Evolutionary conservation across 2,797 vertebrate genomes (phyloP).

Genomic region (Sternarchorhynchus goeldii): DNA sequence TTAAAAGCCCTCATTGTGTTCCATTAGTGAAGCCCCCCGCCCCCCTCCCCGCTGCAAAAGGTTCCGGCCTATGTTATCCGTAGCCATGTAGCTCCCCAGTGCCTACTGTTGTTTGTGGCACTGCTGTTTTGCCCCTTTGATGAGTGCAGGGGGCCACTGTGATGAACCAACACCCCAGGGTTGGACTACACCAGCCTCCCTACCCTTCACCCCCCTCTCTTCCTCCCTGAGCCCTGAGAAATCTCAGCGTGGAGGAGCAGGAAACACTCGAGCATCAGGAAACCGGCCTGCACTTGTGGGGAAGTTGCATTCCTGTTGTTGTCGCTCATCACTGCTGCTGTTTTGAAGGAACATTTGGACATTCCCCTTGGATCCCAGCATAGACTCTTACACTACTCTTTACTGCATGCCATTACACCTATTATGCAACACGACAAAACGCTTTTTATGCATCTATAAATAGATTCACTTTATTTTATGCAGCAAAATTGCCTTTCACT

Average conservation of each 20-base stretch:
- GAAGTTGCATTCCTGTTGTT: slow-evolving; percentile 69
- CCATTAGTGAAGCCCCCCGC: slow-evolving; percentile 64
- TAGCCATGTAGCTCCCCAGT: slow-evolving; percentile 59
- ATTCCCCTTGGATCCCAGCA: slow-evolving; percentile 29
- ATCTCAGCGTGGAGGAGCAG: slow-evolving; percentile 67
- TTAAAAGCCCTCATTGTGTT: slow-evolving; percentile 68
- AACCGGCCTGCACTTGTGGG: slow-evolving; percentile 65
- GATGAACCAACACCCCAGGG: slow-evolving; percentile 50
- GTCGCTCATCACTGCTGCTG: slow-evolving; percentile 57
- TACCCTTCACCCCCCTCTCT: slow-evolving; percentile 38
- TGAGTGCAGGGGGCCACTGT: slow-evolving; percentile 54
- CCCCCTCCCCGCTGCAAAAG: background rate
- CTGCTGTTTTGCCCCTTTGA: slow-evolving; percentile 67
- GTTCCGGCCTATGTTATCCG: slow-evolving; percentile 57
- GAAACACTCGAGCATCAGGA: slow-evolving; percentile 69
- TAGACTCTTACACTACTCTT: slow-evolving; percentile 13
- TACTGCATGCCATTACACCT: background rate
- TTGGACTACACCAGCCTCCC: slow-evolving; percentile 43
- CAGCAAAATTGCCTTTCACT: background rate
- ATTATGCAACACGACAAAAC: background rate
- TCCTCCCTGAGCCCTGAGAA: slow-evolving; percentile 53
- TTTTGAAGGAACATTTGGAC: slow-evolving; percentile 42
- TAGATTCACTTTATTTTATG: background rate
- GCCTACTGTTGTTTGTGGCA: slow-evolving; percentile 59
- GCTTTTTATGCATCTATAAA: background rate